Percentiles rank a stretch among this genome's conserved stretches.
Evolutionary conservation across 1,140 invertebrate genomes (phyloP).

Genomic region (Solenopsis fugax): DNA sequence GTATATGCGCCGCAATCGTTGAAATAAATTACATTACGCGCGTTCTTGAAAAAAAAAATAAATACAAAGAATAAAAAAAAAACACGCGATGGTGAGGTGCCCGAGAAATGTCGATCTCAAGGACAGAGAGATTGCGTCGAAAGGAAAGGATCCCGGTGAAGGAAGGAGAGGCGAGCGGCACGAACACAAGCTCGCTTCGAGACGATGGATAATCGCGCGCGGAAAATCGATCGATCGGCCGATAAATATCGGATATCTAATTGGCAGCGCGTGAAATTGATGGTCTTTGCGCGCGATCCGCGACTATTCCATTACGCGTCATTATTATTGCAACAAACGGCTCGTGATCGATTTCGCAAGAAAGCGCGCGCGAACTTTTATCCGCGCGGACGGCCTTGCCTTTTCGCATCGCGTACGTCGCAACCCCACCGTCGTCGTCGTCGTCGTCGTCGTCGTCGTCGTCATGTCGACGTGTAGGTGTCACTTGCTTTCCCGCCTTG

Average conservation of each 20-base stretch:
- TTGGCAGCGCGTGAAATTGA: conserved; percentile 55
- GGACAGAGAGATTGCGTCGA: conserved; percentile 53
- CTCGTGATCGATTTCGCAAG: conserved; percentile 75
- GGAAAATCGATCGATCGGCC: conserved; percentile 46
- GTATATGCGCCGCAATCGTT: neutral
- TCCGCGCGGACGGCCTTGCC: conserved; percentile 81
- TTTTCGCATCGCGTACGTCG: conserved; percentile 72
- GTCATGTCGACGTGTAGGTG: conserved; percentile 74
- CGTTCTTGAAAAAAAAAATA: neutral
- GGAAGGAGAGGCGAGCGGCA: conserved; percentile 27
- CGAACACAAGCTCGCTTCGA: neutral
- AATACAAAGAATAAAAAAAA: neutral
- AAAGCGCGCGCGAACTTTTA: conserved; percentile 76
- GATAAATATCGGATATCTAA: conserved; percentile 50
- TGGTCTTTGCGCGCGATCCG: conserved; percentile 33
- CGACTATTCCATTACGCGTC: conserved; percentile 72
- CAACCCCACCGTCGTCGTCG: neutral
- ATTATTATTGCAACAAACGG: conserved; percentile 77
- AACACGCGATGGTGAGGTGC: neutral
- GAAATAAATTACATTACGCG: conserved; percentile 14
- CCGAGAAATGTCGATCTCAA: conserved; percentile 41
- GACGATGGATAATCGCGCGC: neutral
- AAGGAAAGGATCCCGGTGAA: conserved; percentile 3
- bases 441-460: neutral
- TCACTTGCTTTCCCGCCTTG: conserved; percentile 79